These are phyloP conservation scores for Spisula solida DNA, from an alignment of 2,888 invertebrate species.

Conservation along the genomic window DNA sequence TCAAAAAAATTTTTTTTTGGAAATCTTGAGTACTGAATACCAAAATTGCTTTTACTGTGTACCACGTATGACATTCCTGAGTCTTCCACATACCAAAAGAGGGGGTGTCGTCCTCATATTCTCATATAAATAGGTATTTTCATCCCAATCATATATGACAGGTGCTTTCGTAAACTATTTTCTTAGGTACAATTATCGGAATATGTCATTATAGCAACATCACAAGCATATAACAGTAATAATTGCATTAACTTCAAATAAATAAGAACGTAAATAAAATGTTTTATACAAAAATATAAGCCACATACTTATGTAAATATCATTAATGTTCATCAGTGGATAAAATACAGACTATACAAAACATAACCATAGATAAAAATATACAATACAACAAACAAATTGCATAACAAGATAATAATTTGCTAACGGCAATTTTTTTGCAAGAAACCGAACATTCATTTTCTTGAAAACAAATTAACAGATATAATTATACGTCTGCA, in stretches of 20 bases:
- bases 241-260: not conserved
- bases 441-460: not conserved
- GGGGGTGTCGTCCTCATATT: no score
- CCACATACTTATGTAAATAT: not conserved
- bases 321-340: not conserved
- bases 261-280: not conserved
- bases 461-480: not conserved
- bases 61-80: no score
- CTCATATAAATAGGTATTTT: not conserved
- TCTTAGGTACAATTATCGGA: not conserved
- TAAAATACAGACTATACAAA: not conserved
- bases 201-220: constrained; percentile 2
- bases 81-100: no score
- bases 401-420: not conserved
- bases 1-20: no score
- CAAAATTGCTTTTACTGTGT: no score
- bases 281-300: not conserved
- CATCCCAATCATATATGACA: not conserved
- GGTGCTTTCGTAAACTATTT: not conserved
- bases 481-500: constrained; percentile 9
- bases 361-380: not conserved
- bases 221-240: not conserved
- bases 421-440: not conserved
- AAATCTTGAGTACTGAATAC: no score
- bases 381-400: not conserved